Evolutionary conservation across 2,888 invertebrate genomes (phyloP).

Genomic region (Brassicogethes aeneus): DNA sequence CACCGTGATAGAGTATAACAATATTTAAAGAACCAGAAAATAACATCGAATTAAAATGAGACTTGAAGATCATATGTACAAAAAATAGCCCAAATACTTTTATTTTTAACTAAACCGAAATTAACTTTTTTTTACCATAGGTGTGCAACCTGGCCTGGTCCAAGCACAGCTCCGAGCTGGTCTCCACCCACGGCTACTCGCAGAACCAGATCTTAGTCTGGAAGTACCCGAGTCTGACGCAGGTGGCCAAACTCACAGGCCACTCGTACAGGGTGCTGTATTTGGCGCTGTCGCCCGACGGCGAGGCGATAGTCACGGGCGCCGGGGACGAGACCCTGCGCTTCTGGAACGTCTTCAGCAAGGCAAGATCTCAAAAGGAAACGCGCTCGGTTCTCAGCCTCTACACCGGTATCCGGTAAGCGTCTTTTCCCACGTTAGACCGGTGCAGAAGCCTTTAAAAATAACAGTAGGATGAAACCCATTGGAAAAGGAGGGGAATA

Average conservation of each 20-base stretch:
- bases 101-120: no score
- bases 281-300: conserved; percentile 93
- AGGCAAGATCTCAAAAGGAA: conserved; percentile 89
- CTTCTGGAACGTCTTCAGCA: conserved; percentile 99
- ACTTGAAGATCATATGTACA: no score
- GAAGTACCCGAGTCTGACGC: conserved; percentile 96
- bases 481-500: no score
- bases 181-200: conserved; percentile 96
- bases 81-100: no score
- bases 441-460: no score
- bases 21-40: no score
- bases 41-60: no score
- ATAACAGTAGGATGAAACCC: no score
- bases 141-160: conserved; percentile 99
- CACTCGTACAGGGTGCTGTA: conserved; percentile 95
- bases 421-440: no score
- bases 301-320: conserved; percentile 97
- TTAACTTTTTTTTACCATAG: conserved; percentile 53
- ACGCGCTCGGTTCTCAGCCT: conserved; percentile 89
- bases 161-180: conserved; percentile 94
- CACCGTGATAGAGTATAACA: no score
- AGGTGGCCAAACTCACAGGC: conserved; percentile 94
- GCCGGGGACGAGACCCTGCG: conserved; percentile 97
- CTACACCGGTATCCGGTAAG: conserved; percentile 77
- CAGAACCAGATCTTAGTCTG: conserved; percentile 98